Conservation (phyloP, 2,113 vertebrate genomes). For the Phoenicopterus ruber region DNA sequence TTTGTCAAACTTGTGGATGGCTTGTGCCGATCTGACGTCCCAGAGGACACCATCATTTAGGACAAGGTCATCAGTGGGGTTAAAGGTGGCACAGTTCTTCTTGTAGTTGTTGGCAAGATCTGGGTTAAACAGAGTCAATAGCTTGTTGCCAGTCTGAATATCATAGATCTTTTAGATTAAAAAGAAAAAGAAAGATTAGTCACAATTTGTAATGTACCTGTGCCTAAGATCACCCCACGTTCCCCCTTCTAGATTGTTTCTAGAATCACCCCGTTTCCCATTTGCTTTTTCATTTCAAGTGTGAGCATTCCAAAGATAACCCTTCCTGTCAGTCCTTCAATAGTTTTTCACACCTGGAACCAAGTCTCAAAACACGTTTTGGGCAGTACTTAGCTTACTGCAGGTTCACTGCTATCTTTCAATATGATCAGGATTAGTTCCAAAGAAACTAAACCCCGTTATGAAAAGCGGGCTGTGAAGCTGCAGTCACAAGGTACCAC, state of each 20-base stretch:
- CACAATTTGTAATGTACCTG: constrained; percentile 34
- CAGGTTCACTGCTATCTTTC: not conserved
- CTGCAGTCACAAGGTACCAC: not conserved
- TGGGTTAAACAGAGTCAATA: constrained; percentile 95
- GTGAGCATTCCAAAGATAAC: not conserved
- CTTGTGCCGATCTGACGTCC: constrained; percentile 95
- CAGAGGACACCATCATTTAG: constrained; percentile 98
- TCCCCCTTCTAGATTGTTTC: not conserved
- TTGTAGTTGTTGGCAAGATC: constrained; percentile 99
- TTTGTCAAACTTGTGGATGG: constrained; percentile 99
- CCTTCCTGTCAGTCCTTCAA: not conserved
- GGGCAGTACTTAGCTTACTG: not conserved
- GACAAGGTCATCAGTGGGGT: constrained; percentile 97
- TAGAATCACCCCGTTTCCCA: not conserved
- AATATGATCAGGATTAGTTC: not conserved
- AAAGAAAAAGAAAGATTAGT: constrained; percentile 66
- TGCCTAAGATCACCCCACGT: not conserved
- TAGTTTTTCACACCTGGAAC: not conserved
- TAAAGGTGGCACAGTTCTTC: constrained; percentile 98
- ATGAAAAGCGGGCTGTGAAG: not conserved
- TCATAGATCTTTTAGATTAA: constrained; percentile 91
- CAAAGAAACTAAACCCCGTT: not conserved
- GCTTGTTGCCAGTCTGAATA: constrained; percentile 97
- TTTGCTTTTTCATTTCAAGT: not conserved
- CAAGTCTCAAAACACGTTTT: not conserved